These are phyloP conservation scores for Nasonovia ribisnigri DNA, from an alignment of 2,888 invertebrate species.

Conservation along the genomic window DNA sequence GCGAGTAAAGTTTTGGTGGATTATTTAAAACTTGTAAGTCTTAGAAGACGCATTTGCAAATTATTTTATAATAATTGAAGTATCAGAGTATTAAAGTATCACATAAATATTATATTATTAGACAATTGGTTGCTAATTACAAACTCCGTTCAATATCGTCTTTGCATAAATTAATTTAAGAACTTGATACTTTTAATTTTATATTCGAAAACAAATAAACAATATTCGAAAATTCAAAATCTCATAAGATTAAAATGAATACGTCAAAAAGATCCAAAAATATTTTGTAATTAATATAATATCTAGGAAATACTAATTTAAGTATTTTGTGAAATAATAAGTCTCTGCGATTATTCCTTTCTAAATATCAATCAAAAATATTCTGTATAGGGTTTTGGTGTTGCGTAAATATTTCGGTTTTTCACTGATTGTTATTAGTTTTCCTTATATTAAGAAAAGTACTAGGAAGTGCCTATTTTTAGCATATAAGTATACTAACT, in stretches of 20 bases:
- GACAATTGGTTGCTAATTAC: background rate
- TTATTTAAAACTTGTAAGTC: background rate
- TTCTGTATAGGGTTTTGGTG: background rate
- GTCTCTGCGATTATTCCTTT: background rate
- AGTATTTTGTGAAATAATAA: background rate
- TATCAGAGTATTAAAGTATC: background rate
- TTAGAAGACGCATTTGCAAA: background rate
- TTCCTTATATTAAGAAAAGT: background rate
- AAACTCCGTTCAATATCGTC: background rate
- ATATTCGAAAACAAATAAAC: background rate
- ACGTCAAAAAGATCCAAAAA: background rate
- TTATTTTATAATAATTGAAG: background rate
- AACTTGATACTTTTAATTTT: background rate
- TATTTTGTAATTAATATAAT: background rate
- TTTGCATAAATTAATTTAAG: background rate
- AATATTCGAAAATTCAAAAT: background rate
- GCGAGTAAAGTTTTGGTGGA: background rate
- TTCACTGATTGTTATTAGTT: background rate
- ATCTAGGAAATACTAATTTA: background rate
- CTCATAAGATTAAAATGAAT: background rate
- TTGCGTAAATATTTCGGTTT: background rate
- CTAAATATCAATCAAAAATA: background rate
- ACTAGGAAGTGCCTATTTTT: too few species aligned
- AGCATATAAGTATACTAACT: too few species aligned
- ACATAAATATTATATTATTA: background rate